These are phyloP conservation scores for Caenorhabditis briggsae DNA, from an alignment of 1,140 invertebrate species.

Conservation along the genomic window DNA sequence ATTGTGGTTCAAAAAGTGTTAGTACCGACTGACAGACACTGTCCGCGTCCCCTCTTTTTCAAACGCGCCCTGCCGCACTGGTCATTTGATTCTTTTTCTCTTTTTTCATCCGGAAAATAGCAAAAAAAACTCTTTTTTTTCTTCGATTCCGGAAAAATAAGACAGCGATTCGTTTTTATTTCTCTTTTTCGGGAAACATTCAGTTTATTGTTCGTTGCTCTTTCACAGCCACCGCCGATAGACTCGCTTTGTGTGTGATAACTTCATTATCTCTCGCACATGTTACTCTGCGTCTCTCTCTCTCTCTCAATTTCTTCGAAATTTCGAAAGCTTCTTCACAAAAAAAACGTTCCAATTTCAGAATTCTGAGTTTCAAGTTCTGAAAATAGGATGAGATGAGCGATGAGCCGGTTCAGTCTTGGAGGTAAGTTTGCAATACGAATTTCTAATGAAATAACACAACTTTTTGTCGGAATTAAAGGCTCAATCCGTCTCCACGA, in stretches of 20 bases:
- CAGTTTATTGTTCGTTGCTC: neutral
- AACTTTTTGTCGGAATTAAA: constrained; percentile 13
- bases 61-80: constrained; percentile 19
- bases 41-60: neutral
- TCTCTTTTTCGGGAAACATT: neutral
- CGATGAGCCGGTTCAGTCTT: constrained; percentile 34
- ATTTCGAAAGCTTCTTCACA: neutral
- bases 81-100: constrained; percentile 32
- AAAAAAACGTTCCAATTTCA: neutral
- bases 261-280: constrained; percentile 38
- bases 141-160: neutral
- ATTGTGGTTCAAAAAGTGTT: no score
- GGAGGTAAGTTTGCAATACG: neutral
- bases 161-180: neutral
- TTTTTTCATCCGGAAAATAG: constrained; percentile 43
- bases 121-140: no score
- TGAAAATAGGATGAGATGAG: constrained; percentile 17
- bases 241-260: constrained; percentile 15
- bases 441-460: neutral
- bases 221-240: neutral
- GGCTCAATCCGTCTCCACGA: constrained; percentile 49
- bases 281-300: constrained; percentile 16
- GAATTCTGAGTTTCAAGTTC: neutral
- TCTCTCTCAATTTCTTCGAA: neutral
- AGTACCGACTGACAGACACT: neutral